phyloP scores from a whole-genome alignment of 2,797 vertebrate genomes.

The Phalanger gymnotis region DNA sequence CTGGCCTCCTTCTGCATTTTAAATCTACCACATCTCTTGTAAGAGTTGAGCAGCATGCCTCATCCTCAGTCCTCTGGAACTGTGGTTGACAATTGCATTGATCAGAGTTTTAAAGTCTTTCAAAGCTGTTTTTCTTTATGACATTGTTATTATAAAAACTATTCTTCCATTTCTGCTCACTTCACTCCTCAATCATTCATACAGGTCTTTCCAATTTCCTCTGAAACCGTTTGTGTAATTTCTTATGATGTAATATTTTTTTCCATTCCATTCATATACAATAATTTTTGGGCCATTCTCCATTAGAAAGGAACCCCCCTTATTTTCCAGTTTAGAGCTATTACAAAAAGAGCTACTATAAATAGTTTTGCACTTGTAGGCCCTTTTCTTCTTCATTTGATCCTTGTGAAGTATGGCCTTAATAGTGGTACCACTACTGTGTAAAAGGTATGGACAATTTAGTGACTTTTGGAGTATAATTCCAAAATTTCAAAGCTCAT shows the following conservation, averaged over 20 bases:
- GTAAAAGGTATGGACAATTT: neutral
- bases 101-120: neutral
- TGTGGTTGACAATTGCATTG: neutral
- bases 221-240: neutral
- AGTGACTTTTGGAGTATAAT: neutral
- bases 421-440: neutral
- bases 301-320: neutral
- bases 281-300: neutral
- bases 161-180: neutral
- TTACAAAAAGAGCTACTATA: neutral
- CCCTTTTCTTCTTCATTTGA: slow-evolving; percentile 10
- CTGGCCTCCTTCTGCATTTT: neutral
- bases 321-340: neutral
- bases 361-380: neutral
- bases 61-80: neutral
- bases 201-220: neutral
- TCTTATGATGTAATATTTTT: neutral
- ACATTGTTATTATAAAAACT: neutral
- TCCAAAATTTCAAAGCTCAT: neutral
- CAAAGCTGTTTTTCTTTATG: neutral
- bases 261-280: neutral
- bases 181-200: neutral
- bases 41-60: neutral
- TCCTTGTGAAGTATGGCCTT: neutral
- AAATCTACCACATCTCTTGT: neutral